Evolutionary conservation across 2,888 invertebrate species (phyloP), one percentile per base, ranked within the genome.

Genomic region (Troglohyphantes excavatus): DNA sequence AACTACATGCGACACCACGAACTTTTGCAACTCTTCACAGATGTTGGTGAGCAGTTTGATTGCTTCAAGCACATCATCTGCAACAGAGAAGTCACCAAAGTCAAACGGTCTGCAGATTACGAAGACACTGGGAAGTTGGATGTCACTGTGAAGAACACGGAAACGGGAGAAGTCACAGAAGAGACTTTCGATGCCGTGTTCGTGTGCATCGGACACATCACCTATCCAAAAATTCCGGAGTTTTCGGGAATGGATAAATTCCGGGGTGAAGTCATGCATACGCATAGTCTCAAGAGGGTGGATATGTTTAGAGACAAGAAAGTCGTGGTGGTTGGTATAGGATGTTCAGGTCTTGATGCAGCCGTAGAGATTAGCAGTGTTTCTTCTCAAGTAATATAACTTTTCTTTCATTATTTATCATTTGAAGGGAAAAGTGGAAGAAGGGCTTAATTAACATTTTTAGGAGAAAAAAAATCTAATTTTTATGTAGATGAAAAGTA

Each of bases 161-260:
- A 87, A 27, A 82, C 75, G 2, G 90, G 88, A n/a, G 84, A 84
- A 43, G 68, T 90, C 9, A 46, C 53, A 2, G 81, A 83, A 92
- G 93, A 23, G 92, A 93, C 91, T 92, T 93, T 26, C 91, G 94
- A 94, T 91, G 94, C 93, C 13, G 94, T 94, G 1, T 92, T 94
- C 92, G 92, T 94, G 2, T 94, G 94, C 91, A 93, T 93, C 0
- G 94, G 94, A 2, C 94, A 94, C 90, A 94, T 94, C 91, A 93
- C 93, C 0, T 92, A 93, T 65, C 94, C 94, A 0, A 92, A 93
- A 81, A 91, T 92, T 61, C 94, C 94, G 0, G 67, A 92, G 7
- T 93, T 94, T 91, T 91, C 92, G 2, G 94, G 94, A 23, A 92
- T 94, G 78, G 93, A 93, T 0, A 92, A 67, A 2, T 94, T 93